Evolutionary conservation across 2,797 vertebrate species (phyloP).

Genomic region (Varecia variegata): DNA sequence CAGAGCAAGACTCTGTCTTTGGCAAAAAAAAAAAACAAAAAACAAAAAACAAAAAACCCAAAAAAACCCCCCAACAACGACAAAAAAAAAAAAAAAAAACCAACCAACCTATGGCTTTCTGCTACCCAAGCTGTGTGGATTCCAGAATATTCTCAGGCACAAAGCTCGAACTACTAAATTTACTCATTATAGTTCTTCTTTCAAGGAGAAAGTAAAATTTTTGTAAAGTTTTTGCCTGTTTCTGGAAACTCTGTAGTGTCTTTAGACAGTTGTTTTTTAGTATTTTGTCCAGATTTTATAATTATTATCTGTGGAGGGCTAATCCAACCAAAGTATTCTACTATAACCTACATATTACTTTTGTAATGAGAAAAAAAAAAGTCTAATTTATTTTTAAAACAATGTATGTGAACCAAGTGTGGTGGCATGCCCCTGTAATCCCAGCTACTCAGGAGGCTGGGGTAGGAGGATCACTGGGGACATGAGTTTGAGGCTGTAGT

Average conservation of each 20-base stretch:
- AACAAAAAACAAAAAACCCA: no score
- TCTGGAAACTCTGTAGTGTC: neutral
- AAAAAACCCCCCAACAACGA: no score
- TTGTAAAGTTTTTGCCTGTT: neutral
- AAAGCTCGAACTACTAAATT: neutral
- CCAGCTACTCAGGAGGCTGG: neutral
- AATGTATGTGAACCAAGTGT: neutral
- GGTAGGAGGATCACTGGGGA: neutral
- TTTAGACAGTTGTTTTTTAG: neutral
- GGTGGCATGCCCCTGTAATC: neutral
- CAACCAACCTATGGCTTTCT: neutral
- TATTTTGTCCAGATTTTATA: slow-evolving; percentile 6
- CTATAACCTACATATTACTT: neutral
- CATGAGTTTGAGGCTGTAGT: neutral
- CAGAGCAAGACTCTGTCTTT: no score
- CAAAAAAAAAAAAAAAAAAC: no score
- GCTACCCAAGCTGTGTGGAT: neutral
- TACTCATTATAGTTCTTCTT: neutral
- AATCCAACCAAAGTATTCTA: neutral
- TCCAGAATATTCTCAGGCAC: neutral
- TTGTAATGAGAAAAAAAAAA: neutral
- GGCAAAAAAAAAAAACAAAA: no score
- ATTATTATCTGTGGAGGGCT: neutral
- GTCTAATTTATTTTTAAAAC: neutral
- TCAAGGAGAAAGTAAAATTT: no score